phyloP scores from a whole-genome alignment of 2,797 vertebrate genomes.

The Mycteria americana region DNA sequence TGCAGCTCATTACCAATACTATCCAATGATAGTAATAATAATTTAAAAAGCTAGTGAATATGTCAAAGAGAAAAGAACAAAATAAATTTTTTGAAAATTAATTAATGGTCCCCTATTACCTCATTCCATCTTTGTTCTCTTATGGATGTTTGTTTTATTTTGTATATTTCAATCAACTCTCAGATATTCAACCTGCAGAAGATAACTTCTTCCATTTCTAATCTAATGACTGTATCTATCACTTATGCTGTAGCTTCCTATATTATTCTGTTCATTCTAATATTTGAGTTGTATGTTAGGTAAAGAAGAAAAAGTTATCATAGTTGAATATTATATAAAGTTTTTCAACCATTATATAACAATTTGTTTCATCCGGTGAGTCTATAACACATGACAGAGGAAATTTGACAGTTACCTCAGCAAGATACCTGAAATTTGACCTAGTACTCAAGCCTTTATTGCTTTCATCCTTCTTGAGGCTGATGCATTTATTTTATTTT shows the following conservation, averaged over 20 bases:
- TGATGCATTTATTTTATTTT: background rate
- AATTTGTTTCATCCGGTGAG: background rate
- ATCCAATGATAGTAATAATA: background rate
- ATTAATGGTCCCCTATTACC: background rate
- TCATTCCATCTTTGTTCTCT: background rate
- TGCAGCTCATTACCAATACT: constrained; percentile 7
- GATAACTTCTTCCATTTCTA: background rate
- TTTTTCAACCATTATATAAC: background rate
- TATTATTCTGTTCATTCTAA: background rate
- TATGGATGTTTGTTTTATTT: constrained; percentile 35
- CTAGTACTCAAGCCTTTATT: background rate
- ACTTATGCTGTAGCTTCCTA: background rate
- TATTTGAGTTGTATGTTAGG: background rate
- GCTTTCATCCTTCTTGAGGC: background rate
- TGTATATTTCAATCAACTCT: background rate
- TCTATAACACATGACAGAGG: background rate
- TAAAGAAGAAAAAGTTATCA: background rate
- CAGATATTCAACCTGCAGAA: background rate
- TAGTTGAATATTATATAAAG: background rate
- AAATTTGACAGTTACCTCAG: background rate
- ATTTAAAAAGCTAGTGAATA: constrained; percentile 11
- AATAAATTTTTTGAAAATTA: constrained; percentile 59
- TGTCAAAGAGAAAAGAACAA: constrained; percentile 32
- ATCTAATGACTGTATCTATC: background rate
- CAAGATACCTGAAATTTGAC: background rate